These are phyloP conservation scores for Torymus aiolomorphi DNA, from an alignment of 2,888 invertebrate species.

Conservation along the genomic window DNA sequence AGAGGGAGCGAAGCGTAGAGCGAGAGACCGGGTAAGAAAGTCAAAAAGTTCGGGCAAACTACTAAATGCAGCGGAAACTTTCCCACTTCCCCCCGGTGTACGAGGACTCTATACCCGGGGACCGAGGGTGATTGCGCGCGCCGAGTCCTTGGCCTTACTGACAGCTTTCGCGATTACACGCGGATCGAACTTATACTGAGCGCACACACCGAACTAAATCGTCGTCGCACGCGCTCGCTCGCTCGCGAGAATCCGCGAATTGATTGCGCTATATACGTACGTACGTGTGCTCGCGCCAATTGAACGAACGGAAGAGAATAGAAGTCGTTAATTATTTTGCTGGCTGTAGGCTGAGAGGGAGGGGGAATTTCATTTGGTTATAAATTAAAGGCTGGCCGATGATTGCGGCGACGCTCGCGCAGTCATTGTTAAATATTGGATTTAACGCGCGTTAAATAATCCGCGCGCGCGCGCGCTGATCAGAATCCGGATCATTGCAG, in stretches of 20 bases:
- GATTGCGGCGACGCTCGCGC: too few species aligned
- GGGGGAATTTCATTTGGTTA: neutral
- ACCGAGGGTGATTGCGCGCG: neutral
- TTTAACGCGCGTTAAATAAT: too few species aligned
- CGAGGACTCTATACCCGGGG: too few species aligned
- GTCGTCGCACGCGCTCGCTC: neutral
- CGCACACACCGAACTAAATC: slow-evolving; percentile 25
- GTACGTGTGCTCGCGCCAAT: neutral
- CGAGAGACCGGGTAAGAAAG: slow-evolving; percentile 32
- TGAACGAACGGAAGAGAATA: slow-evolving; percentile 5
- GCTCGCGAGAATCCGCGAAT: slow-evolving; percentile 28
- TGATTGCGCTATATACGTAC: slow-evolving; percentile 26
- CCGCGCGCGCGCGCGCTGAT: too few species aligned
- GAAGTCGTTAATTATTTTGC: slow-evolving; percentile 38
- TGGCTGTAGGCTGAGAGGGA: neutral
- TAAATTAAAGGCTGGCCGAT: neutral
- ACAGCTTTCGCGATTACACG: slow-evolving; percentile 51
- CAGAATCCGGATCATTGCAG: too few species aligned
- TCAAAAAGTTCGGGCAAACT: slow-evolving; percentile 56
- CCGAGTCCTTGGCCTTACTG: slow-evolving; percentile 50
- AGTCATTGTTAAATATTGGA: too few species aligned
- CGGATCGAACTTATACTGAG: slow-evolving; percentile 33
- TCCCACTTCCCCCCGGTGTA: slow-evolving; percentile 56
- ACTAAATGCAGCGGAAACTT: slow-evolving; percentile 68
- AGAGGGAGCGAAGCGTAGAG: neutral